phyloP scores from a whole-genome alignment of 2,113 vertebrate genomes.

The Ammodramus savannarum region DNA sequence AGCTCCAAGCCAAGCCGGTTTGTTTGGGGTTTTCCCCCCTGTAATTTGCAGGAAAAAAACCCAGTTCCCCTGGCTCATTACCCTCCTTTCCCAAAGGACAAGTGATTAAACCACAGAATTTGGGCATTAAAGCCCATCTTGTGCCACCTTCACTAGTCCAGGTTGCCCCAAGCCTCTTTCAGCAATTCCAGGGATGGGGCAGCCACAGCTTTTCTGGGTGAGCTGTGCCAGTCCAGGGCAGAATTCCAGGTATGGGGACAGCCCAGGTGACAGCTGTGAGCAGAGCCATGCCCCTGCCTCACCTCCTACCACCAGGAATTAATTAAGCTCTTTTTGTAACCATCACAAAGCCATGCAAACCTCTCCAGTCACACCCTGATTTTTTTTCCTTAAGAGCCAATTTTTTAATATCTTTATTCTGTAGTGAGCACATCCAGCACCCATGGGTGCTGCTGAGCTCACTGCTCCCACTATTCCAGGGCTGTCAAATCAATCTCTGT shows the following conservation, averaged over 20 bases:
- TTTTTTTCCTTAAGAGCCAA: not conserved
- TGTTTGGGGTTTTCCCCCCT: not conserved
- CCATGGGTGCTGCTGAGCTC: not conserved
- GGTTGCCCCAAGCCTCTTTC: no score
- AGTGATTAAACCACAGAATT: no score
- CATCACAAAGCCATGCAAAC: not conserved
- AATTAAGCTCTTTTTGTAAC: not conserved
- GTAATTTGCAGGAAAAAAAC: not conserved
- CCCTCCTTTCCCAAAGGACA: not conserved
- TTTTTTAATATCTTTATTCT: not conserved
- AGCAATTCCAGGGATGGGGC: no score
- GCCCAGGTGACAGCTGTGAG: no score
- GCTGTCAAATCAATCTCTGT: not conserved
- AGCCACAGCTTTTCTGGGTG: no score
- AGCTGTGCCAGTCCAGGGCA: no score
- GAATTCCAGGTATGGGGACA: no score
- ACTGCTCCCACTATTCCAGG: fast-evolving
- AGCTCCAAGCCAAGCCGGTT: not conserved
- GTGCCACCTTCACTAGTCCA: no score
- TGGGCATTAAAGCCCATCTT: no score
- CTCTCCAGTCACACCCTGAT: not conserved
- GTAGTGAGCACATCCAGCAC: not conserved
- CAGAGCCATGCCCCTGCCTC: no score
- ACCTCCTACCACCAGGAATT: no score
- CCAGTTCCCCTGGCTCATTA: not conserved